Evolutionary conservation across 1,140 invertebrate species (phyloP), one percentile per base, ranked within the genome.

Genomic region (Agrypnia vestita): DNA sequence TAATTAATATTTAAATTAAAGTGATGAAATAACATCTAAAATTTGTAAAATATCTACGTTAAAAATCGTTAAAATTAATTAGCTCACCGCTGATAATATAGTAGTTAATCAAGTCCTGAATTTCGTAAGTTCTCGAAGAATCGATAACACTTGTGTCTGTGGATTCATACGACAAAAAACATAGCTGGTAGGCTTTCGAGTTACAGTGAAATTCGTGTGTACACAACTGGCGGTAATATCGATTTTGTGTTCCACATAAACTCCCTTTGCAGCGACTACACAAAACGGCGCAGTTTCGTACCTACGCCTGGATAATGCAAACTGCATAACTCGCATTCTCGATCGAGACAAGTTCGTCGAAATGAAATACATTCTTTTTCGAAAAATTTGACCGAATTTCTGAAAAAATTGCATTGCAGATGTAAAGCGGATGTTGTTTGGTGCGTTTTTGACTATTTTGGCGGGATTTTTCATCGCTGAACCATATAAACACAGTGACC

Each of bases 211-310:
- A 59, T 19, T 17, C 21, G 12, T 10, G 55, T 21, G 15, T 21
- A 19, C n/a, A 19, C 15, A 19, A 35, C 15, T 59, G 55, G 17
- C 21, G 15, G 17, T 59, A 0, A 10, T 59, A 59, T 59, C 55
- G 55, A 59, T 59, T 21, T 35, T 19, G 4, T 7, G 55, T 9
- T 59, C 55, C 7, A 17, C 53, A 56, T 9, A 19, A 56, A 56
- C 55, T 17, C 11, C 17, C 15, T 21, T 21, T 8, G 55, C 12
- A 59, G 6, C 55, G 21, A 21, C 17, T 1, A 15, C 55, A 11
- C 15, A 19, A n/a, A n/a, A 21, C 55, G 55, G 55, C 55, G 55
- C 55, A 59, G 17, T 59, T 56, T 21, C 55, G 17, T 59, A 10
- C 15, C 8, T 15, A 59, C 55, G 55, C 21, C 17, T 21, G 55